Evolutionary conservation across 2,797 vertebrate species (phyloP), one percentile per base, ranked within the genome.

Genomic region (Hyperoplus lanceolatus): DNA sequence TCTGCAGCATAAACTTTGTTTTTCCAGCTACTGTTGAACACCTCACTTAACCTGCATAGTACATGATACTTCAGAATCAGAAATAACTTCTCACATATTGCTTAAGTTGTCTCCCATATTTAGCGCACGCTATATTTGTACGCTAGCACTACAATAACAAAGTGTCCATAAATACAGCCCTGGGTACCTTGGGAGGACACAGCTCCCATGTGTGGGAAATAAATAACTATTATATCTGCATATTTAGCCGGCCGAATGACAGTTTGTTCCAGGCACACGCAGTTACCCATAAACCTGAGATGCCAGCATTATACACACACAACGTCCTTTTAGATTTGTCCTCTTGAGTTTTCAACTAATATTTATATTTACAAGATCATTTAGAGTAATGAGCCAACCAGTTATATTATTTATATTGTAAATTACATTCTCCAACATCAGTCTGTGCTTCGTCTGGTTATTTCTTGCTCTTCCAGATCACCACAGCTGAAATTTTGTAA

Each of bases 341-440:
- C 55, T 70, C n/a, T 55, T 74, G 74, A 71, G 50, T 50, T 73
- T 51, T 73, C 75, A 87, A n/a, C 73, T 84, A 75, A 75, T 55
- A 58, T 81, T 60, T 79, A 82, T 90, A 88, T 93, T 93, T 91
- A 87, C 75, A 57, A 70, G 45, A 75, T 86, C 54, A 75, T 83
- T 79, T 82, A 29, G 57, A 65, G 56, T 83, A 84, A 92, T 81
- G 49, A 71, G 49, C 59, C 73, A 71, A 46, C 59, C 73, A 16
- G 39, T 73, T 54, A 29, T 57, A 51, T 60, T 62, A 66, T 87
- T 84, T 85, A 62, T 46, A 53, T 62, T 69, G 50, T 45, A 77
- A 77, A 76, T 72, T 41, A 62, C 6, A 66, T 48, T 54, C 45
- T 63, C 68, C 46, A 15, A 43, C 50, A 41, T 73, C 64, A 53